These are phyloP conservation scores for Eidolon dupreanum DNA, from an alignment of 2,797 vertebrate species.

Conservation along the genomic window DNA sequence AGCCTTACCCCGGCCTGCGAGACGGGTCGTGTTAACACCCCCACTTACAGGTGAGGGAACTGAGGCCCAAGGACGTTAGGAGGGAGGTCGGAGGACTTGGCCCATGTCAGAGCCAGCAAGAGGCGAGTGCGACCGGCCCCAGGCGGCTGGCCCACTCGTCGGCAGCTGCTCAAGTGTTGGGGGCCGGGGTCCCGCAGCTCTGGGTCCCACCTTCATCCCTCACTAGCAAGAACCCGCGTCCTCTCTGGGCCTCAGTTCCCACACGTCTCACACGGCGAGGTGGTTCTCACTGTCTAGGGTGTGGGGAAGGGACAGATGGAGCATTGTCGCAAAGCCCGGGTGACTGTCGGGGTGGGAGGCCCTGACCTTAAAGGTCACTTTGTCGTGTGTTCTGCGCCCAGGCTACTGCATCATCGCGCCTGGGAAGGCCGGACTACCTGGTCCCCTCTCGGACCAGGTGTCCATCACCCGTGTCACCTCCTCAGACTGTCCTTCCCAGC, in stretches of 20 bases:
- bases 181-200: background rate
- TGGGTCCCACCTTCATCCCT: background rate
- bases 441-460: background rate
- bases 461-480: background rate
- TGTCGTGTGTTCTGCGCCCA: background rate
- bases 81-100: background rate
- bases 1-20: background rate
- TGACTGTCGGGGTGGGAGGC: rapidly evolving
- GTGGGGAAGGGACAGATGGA: background rate
- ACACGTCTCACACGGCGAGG: no score
- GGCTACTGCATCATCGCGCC: background rate
- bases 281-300: background rate
- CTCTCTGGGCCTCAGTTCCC: background rate
- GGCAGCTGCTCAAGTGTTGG: rapidly evolving
- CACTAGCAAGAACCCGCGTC: background rate
- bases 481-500: background rate
- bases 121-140: background rate
- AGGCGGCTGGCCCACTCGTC: rapidly evolving
- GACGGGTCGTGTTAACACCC: no score
- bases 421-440: background rate
- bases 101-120: rapidly evolving
- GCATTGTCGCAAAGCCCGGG: background rate
- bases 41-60: background rate
- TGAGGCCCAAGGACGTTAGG: background rate
- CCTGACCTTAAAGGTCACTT: background rate